Evolutionary conservation across 2,113 vertebrate genomes (phyloP).

Genomic region (Nerophis lumbriciformis): DNA sequence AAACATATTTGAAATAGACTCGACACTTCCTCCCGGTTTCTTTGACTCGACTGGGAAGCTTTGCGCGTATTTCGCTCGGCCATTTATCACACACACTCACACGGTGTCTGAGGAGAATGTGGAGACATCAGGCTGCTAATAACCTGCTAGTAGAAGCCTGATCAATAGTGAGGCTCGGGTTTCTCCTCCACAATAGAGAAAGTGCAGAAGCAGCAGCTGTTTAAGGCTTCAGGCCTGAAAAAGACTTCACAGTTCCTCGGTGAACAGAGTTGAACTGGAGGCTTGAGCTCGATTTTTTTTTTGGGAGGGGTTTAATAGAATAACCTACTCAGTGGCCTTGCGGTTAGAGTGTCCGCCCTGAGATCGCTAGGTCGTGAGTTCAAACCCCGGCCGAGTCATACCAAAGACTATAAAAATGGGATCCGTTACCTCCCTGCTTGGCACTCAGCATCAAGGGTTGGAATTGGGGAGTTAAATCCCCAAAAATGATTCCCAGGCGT

Average conservation of each 20-base stretch:
- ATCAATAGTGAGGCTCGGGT: conserved; percentile 65
- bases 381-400: too few relatives aligned
- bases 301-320: too few relatives aligned
- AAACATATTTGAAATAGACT: conserved; percentile 19
- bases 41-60: conserved; percentile 34
- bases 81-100: conserved; percentile 32
- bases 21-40: conserved; percentile 4
- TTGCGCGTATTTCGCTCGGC: conserved; percentile 26
- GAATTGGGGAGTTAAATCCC: too few relatives aligned
- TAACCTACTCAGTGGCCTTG: too few relatives aligned
- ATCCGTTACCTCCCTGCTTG: too few relatives aligned
- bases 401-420: too few relatives aligned
- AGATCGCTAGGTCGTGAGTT: too few relatives aligned
- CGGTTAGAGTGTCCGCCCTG: too few relatives aligned
- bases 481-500: too few relatives aligned
- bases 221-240: conserved; percentile 34
- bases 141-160: conserved; percentile 48
- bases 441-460: too few relatives aligned
- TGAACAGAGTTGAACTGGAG: neutral
- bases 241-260: neutral
- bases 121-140: conserved; percentile 64
- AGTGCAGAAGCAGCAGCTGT: conserved; percentile 56
- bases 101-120: conserved; percentile 46
- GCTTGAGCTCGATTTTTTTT: too few relatives aligned
- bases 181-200: conserved; percentile 47